These are phyloP conservation scores for Scrobipalpa costella DNA, from an alignment of 2,888 invertebrate genomes.

Conservation along the genomic window DNA sequence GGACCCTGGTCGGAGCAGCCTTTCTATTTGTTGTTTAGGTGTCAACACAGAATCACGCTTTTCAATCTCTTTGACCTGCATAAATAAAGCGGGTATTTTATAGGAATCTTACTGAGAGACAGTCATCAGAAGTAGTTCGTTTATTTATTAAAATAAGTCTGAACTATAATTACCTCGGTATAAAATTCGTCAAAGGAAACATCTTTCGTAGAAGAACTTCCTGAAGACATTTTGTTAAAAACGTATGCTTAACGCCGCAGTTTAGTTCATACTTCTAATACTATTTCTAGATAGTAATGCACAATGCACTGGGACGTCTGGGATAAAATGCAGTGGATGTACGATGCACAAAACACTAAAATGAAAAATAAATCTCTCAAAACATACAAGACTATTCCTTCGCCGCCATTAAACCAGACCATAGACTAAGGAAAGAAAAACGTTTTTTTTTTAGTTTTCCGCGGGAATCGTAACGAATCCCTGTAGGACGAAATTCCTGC, in stretches of 20 bases:
- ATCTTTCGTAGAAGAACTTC: constrained; percentile 72
- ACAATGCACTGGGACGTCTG: background rate
- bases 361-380: background rate
- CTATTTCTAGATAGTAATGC: background rate
- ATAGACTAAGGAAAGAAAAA: too few species aligned
- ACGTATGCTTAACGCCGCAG: background rate
- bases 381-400: too few species aligned
- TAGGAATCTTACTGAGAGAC: too few species aligned
- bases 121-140: too few species aligned
- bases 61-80: constrained; percentile 98
- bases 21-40: constrained; percentile 97
- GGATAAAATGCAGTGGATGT: background rate
- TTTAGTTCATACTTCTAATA: background rate
- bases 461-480: too few species aligned
- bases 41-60: constrained; percentile 98
- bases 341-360: background rate
- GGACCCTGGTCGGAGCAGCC: constrained; percentile 96
- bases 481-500: too few species aligned
- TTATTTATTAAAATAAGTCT: too few species aligned
- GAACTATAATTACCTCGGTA: constrained; percentile 84
- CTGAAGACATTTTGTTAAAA: constrained; percentile 51
- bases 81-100: constrained; percentile 19
- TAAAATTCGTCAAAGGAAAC: constrained; percentile 91
- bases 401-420: too few species aligned
- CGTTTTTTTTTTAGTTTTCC: too few species aligned